Evolutionary conservation across 2,113 vertebrate species (phyloP), one percentile per base, ranked within the genome.

Genomic region (Paramisgurnus dabryanus): DNA sequence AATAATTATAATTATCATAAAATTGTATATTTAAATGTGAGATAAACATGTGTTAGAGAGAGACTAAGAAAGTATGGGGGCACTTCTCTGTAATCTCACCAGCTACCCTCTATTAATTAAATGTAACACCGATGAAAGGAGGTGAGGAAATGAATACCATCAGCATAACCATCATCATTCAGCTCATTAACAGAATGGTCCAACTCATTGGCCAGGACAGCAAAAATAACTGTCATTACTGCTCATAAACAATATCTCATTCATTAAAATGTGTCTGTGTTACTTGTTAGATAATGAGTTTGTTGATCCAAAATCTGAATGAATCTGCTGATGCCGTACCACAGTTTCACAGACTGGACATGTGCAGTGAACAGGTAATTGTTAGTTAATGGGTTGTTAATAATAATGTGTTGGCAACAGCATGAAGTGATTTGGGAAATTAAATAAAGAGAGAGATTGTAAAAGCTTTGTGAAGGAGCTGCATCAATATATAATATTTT

Each of bases 331-430:
- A 13, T 17, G 55, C 57, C 6, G 41, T 40, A 57, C 10, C 6
- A 67, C 18, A 77, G 50, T 15, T 53, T 78, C 18, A 86, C 84
- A 84, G 67, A 47, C 85, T 45, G 7, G 81, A 45, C 15, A 43
- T 22, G 50, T 43, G 68, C 34, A 69, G 71, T 64, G 84, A 83
- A 63, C 53, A 41, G 66, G 18, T 76, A 67, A 71, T 47, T 43
- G 58, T 61, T 74, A 79, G 64, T 80, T 86, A 81, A 88, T 79
- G 87, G 77, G 86, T 78, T 84, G 87, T 86, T 89, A 89, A 85
- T 80, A 88, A 87, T 87, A 77, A 86, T 82, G 84, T 55, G 79
- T 85, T 82, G 85, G 43, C 41, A 39, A 55, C n/a, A 39, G 67
- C 12, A 41, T 64, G 8, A 12, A 79, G 27, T 41, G 61, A 34